A percentile compares a stretch with the other conserved stretches of the same genome.
Conservation (phyloP, 1,140 invertebrate genomes). For the Platyura marginata region DNA sequence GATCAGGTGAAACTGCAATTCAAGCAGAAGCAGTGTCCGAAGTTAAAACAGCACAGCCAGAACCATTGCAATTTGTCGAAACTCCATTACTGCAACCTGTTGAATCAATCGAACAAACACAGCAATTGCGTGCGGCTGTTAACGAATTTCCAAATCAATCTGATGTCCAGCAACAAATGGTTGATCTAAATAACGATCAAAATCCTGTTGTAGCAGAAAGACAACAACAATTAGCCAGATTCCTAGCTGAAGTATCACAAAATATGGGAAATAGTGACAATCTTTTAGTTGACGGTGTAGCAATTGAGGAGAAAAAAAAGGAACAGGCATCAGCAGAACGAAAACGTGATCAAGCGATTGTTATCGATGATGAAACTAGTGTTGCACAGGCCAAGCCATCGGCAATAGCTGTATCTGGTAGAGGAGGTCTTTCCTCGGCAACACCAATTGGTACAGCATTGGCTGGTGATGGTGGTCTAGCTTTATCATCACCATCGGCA, state of each 20-base stretch:
- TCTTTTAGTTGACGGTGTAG: too few relatives aligned
- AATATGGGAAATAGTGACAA: background rate
- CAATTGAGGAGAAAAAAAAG: too few relatives aligned
- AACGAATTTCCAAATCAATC: too few relatives aligned
- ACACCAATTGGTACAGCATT: background rate
- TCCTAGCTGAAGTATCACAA: background rate
- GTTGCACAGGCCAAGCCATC: background rate
- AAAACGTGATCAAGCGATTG: background rate
- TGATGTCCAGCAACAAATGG: too few relatives aligned
- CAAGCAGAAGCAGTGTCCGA: background rate
- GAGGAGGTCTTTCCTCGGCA: background rate
- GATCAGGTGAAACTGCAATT: background rate
- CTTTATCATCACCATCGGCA: background rate
- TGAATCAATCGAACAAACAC: too few relatives aligned
- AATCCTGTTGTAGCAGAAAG: too few relatives aligned
- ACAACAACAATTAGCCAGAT: background rate
- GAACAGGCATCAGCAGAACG: too few relatives aligned
- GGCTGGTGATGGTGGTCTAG: background rate
- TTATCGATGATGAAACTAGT: background rate
- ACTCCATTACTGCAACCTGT: too few relatives aligned
- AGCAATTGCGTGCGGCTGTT: too few relatives aligned
- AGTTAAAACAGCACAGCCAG: too few relatives aligned
- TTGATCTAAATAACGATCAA: too few relatives aligned
- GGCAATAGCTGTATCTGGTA: background rate
- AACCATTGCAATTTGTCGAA: too few relatives aligned